Conservation (phyloP, 1,140 invertebrate genomes). For the Penaeus japonicus region DNA sequence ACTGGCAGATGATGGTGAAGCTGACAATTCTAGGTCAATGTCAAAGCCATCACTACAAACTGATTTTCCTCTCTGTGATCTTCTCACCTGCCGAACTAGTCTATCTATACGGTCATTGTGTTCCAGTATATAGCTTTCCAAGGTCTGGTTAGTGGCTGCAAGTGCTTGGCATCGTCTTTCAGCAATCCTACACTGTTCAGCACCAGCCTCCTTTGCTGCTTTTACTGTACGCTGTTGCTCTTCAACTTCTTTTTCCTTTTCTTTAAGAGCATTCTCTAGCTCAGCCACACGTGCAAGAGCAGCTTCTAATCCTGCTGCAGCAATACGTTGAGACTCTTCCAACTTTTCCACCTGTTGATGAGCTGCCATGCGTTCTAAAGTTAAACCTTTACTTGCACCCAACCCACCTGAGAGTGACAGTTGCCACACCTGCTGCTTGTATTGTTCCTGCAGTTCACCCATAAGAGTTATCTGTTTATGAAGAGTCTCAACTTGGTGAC, state of each 20-base stretch:
- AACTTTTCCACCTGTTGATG: constrained; percentile 26
- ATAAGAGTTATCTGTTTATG: constrained; percentile 37
- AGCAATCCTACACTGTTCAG: constrained; percentile 35
- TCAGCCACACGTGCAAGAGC: constrained; percentile 6
- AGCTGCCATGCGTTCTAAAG: constrained; percentile 17
- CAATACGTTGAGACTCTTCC: constrained; percentile 26
- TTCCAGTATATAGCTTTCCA: constrained; percentile 29
- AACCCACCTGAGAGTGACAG: constrained; percentile 14
- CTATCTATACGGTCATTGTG: constrained; percentile 39
- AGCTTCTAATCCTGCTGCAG: constrained; percentile 20
- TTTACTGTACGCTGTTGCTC: constrained; percentile 3
- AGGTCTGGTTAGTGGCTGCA: constrained; percentile 29
- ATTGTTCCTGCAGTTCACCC: constrained; percentile 44
- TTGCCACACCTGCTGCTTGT: constrained; percentile 38
- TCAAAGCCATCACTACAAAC: constrained; percentile 51
- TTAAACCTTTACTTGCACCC: not conserved
- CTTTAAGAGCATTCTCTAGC: not conserved
- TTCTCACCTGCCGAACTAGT: constrained; percentile 23
- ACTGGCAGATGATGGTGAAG: constrained; percentile 37
- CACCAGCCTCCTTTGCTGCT: constrained; percentile 22
- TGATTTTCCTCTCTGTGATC: constrained; percentile 43
- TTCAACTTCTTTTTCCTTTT: constrained; percentile 33
- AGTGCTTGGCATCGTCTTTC: constrained; percentile 44
- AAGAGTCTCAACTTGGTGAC: constrained; percentile 38
- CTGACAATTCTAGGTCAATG: constrained; percentile 40